Evolutionary conservation across 2,888 invertebrate species (phyloP).

Genomic region (Callinectes sapidus): DNA sequence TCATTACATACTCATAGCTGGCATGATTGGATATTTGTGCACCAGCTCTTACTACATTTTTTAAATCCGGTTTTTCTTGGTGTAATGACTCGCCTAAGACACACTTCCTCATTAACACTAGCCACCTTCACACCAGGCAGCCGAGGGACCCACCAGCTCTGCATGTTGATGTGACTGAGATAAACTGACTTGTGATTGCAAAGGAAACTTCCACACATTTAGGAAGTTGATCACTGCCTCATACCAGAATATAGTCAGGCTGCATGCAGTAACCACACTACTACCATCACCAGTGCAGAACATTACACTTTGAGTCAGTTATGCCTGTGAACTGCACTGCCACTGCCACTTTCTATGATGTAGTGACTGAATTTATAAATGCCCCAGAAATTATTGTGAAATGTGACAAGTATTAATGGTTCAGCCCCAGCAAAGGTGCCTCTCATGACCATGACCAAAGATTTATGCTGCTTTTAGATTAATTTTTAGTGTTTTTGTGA

Average conservation of each 20-base stretch:
- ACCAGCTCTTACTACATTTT: background rate
- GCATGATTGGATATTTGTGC: background rate
- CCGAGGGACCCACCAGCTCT: background rate
- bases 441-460: too few relatives aligned
- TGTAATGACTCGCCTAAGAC: background rate
- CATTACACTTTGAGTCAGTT: background rate
- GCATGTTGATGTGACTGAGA: background rate
- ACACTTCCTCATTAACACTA: background rate
- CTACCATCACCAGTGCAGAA: background rate
- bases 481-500: background rate
- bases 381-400: background rate
- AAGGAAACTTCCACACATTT: background rate
- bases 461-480: too few relatives aligned
- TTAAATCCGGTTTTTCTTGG: background rate
- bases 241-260: background rate
- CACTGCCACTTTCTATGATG: background rate
- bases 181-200: background rate
- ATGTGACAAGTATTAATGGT: too few relatives aligned
- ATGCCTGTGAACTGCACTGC: background rate
- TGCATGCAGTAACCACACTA: background rate
- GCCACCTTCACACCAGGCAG: background rate
- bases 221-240: background rate
- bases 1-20: background rate
- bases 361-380: background rate
- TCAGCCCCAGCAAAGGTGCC: too few relatives aligned